Evolutionary conservation across 2,113 vertebrate species (phyloP).

Genomic region (Nansenia antarctica): DNA sequence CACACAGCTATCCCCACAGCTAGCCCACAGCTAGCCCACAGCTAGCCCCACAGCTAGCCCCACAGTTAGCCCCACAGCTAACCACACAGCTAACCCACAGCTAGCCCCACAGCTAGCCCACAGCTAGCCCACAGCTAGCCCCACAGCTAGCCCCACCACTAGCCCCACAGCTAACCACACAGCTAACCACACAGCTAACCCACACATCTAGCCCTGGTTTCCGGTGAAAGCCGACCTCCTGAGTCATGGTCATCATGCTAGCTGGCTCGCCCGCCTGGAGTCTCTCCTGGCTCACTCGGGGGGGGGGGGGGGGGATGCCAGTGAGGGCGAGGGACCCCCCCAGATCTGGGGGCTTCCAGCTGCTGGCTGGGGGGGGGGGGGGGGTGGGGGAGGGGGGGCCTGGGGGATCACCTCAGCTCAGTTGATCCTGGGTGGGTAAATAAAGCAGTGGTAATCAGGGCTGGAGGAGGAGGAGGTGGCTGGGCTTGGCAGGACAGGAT

Average conservation of each 20-base stretch:
- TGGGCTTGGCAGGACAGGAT: neutral
- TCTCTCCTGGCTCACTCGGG: neutral
- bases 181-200: too few relatives aligned
- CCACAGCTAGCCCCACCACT: too few relatives aligned
- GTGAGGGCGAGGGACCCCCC: neutral
- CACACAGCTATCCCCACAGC: too few relatives aligned
- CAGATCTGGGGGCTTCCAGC: neutral
- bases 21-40: too few relatives aligned
- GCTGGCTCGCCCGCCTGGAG: neutral
- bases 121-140: too few relatives aligned
- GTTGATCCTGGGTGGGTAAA: neutral
- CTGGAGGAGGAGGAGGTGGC: neutral
- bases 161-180: too few relatives aligned
- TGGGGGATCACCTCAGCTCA: neutral
- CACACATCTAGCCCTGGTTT: neutral
- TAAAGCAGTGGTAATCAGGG: neutral
- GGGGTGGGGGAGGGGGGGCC: too few relatives aligned
- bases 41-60: too few relatives aligned
- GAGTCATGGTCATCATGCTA: neutral
- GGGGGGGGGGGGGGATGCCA: neutral
- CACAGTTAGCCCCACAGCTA: too few relatives aligned
- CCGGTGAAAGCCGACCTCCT: neutral
- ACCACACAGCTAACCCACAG: too few relatives aligned
- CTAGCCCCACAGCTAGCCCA: too few relatives aligned
- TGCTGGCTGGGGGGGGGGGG: too few relatives aligned